Percentiles rank a stretch among this genome's conserved stretches.
These are phyloP conservation scores for Amia ocellicauda DNA, from an alignment of 2,113 vertebrate genomes.

Conservation along the genomic window DNA sequence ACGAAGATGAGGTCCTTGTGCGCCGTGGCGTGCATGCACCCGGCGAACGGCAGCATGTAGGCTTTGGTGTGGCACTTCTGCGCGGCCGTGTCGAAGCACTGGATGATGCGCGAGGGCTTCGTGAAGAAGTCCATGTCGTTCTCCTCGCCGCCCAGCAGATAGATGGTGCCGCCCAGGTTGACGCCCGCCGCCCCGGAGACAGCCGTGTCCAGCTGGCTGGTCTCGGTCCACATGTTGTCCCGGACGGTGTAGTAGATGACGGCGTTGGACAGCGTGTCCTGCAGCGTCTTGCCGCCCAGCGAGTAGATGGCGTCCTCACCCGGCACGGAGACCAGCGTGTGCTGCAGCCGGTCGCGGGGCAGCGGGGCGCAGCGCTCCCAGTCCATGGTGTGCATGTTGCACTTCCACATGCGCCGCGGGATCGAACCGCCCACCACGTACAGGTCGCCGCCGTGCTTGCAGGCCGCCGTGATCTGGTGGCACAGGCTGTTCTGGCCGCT, in stretches of 20 bases:
- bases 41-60: constrained; percentile 90
- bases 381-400: constrained; percentile 96
- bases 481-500: constrained; percentile 96
- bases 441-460: constrained; percentile 91
- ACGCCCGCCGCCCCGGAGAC: constrained; percentile 92
- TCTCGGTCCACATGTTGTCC: constrained; percentile 96
- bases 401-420: constrained; percentile 98
- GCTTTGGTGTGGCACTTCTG: constrained; percentile 91
- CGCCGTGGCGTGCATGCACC: constrained; percentile 91
- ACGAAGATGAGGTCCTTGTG: constrained; percentile 97
- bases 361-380: constrained; percentile 96
- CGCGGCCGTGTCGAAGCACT: constrained; percentile 88
- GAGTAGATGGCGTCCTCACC: constrained; percentile 91
- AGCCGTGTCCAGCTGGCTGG: constrained; percentile 86
- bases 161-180: constrained; percentile 90
- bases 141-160: constrained; percentile 92
- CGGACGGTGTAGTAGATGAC: constrained; percentile 93
- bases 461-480: constrained; percentile 96
- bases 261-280: constrained; percentile 92
- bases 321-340: constrained; percentile 88
- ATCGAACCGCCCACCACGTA: constrained; percentile 97
- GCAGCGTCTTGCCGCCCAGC: constrained; percentile 89
- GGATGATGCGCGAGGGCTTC: constrained; percentile 94
- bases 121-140: constrained; percentile 98
- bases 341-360: constrained; percentile 91